Conservation (phyloP, 1,140 invertebrate species). For the Formica selysi region DNA sequence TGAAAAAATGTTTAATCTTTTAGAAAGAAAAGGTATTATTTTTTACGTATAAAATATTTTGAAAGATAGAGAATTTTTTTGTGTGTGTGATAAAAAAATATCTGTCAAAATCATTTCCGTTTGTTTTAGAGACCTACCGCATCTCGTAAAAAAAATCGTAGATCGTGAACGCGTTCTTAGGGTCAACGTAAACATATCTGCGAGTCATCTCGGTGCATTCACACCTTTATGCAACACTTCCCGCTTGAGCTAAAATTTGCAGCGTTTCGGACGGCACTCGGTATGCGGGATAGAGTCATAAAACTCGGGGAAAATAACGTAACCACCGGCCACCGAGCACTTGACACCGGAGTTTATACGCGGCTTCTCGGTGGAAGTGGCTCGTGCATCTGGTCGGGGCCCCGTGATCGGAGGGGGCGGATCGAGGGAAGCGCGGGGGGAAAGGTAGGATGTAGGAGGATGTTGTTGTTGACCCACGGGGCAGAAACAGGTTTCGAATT, state of each 20-base stretch:
- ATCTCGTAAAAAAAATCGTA: background rate
- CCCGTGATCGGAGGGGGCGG: background rate
- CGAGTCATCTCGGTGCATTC: background rate
- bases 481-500: conserved; percentile 74
- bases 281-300: conserved; percentile 48
- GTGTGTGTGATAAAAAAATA: background rate
- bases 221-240: background rate
- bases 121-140: background rate
- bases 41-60: background rate
- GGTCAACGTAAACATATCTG: conserved; percentile 9
- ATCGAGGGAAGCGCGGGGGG: background rate
- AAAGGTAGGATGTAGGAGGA: conserved; percentile 44
- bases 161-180: background rate
- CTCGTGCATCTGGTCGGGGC: conserved; percentile 22
- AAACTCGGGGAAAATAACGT: conserved; percentile 49
- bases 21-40: background rate
- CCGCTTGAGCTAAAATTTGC: background rate
- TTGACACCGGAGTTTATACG: conserved; percentile 45
- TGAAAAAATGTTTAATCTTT: too few species aligned
- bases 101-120: background rate
- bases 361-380: conserved; percentile 9
- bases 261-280: conserved; percentile 7
- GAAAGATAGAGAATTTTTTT: too few species aligned
- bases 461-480: conserved; percentile 66
- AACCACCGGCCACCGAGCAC: conserved; percentile 31